Base-by-base conservation (phyloP, 2,888 invertebrate species). In the Eucriotettix oculatus region DNA sequence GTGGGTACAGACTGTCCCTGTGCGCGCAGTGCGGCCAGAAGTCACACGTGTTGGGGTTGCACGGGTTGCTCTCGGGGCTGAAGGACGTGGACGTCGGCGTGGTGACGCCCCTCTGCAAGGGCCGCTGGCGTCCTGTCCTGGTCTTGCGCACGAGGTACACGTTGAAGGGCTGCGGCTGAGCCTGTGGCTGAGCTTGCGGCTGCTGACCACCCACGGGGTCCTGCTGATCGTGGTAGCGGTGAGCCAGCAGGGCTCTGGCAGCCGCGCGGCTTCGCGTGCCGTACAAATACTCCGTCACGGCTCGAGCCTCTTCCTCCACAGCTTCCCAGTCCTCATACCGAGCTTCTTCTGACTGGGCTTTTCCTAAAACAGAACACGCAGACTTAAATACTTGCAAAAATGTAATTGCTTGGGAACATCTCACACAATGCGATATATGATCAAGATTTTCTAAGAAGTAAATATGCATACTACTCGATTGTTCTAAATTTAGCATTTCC, bases 21-120 rank as follows among this genome's bases (percentile, higher is more conserved):
- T 78, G 78, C 0, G 76, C 74, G 66, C 79, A 78, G 60, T 78
- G 78, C 16, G 83, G 82, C 83, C 83, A 83, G 71, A 80, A 83
- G 66, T 81, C 79, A 68, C 82, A 82, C 12, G 78, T 77, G 63
- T 75, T 77, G 57, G 77, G 75, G 66, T 74, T 78, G 68, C 79
- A 80, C 44, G 75, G 73, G 58, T 71, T 72, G 11, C 71, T 66
- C 57, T 72, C 55, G 14, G 16, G 73, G 11, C 71, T 68, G 55
- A 70, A 69, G 16, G 67, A 58, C 42, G 65, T 54, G 61, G 58
- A 59, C 11, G 68, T 71, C 0, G 78, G 77, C 42, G 77, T 76
- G 5, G 78, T 77, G 1, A 73, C 72, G 1, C 78, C 78, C 42
- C 78, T 70, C 58, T 77, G 75, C 42, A 78, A 66, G 0, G 73